These are phyloP conservation scores for Panopea generosa DNA, from an alignment of 2,888 invertebrate species.

Conservation along the genomic window DNA sequence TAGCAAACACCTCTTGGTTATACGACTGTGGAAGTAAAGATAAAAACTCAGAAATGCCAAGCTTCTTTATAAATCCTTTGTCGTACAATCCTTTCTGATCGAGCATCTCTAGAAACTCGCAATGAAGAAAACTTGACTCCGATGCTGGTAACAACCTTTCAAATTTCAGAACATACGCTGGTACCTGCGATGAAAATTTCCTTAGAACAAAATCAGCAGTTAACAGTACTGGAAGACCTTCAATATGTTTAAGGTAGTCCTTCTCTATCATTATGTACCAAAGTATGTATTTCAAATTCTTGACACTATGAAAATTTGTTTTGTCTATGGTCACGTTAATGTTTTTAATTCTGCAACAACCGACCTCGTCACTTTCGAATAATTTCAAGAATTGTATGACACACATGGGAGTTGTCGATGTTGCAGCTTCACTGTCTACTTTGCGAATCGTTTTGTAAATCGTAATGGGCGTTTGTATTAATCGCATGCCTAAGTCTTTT, in stretches of 20 bases:
- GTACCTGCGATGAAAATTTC: slow-evolving; percentile 15
- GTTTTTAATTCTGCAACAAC: slow-evolving; percentile 8
- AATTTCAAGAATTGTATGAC: slow-evolving; percentile 47
- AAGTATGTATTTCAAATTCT: slow-evolving; percentile 24
- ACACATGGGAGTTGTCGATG: slow-evolving; percentile 18
- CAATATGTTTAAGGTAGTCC: slow-evolving; percentile 19
- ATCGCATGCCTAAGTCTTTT: slow-evolving; percentile 48
- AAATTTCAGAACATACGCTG: slow-evolving; percentile 35
- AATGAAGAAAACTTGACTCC: slow-evolving; percentile 32
- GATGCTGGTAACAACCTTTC: slow-evolving; percentile 38
- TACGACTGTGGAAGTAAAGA: neutral
- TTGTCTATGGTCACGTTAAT: slow-evolving; percentile 6
- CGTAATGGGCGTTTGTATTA: slow-evolving; percentile 33
- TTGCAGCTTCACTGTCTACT: neutral
- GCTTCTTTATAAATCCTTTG: neutral
- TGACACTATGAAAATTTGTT: slow-evolving; percentile 22
- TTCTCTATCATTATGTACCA: slow-evolving; percentile 27
- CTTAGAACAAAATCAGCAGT: slow-evolving; percentile 35
- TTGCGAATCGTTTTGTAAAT: slow-evolving; percentile 32
- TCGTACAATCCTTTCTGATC: neutral
- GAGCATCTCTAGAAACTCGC: slow-evolving; percentile 13
- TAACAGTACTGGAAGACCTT: slow-evolving; percentile 56
- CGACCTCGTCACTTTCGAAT: neutral
- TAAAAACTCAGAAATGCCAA: slow-evolving; percentile 8
- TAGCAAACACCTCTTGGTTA: neutral